phyloP scores from a whole-genome alignment of 2,797 vertebrate species.

The Brachyrhaphis roseni region DNA sequence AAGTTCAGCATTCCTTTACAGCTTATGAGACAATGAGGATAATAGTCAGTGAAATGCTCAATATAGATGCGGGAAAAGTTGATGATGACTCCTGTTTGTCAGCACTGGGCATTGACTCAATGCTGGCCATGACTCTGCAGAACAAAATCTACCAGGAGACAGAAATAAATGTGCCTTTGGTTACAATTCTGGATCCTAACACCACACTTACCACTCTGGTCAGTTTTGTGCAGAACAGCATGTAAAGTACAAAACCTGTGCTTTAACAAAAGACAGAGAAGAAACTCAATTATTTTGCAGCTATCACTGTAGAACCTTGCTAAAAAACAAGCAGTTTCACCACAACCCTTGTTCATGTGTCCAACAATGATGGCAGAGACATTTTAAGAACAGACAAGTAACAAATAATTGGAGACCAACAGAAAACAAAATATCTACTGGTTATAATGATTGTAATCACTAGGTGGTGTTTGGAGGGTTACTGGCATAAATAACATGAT shows the following conservation, averaged over 20 bases:
- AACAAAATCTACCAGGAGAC: constrained; percentile 84
- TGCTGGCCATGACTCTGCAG: constrained; percentile 89
- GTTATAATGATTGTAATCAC: no score
- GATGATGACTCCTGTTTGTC: constrained; percentile 71
- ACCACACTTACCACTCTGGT: constrained; percentile 67
- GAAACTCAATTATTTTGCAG: neutral
- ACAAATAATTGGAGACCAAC: neutral
- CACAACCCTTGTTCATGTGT: neutral
- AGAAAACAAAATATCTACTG: neutral
- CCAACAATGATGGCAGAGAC: neutral
- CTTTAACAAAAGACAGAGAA: neutral
- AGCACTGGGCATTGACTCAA: constrained; percentile 86
- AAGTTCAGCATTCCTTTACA: constrained; percentile 46
- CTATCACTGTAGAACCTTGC: neutral
- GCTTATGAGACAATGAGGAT: constrained; percentile 73
- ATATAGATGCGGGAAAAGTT: constrained; percentile 73
- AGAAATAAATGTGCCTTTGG: constrained; percentile 82
- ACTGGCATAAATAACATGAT: no score
- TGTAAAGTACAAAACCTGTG: neutral
- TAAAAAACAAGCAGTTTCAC: neutral
- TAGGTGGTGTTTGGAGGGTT: no score
- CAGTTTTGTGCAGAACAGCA: constrained; percentile 39
- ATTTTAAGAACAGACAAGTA: no score
- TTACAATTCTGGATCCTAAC: constrained; percentile 83
- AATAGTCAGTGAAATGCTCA: constrained; percentile 77